Evolutionary conservation across 2,113 vertebrate genomes (phyloP).

Genomic region (Sardina pilchardus): DNA sequence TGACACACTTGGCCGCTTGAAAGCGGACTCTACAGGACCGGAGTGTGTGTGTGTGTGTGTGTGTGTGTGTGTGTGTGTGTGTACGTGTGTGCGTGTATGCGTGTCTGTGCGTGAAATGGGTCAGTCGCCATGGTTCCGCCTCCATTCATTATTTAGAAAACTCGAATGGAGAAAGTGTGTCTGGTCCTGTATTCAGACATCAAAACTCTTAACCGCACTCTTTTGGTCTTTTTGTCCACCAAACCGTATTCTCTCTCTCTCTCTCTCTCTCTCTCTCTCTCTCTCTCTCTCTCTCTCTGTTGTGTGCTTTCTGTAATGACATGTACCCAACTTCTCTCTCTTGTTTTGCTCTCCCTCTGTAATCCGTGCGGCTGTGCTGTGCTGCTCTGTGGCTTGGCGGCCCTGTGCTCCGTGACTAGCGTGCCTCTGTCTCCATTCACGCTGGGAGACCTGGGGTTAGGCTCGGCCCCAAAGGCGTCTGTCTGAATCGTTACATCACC

Average conservation of each 20-base stretch:
- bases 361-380: background rate
- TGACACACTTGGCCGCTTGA: slow-evolving; percentile 3
- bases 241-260: background rate
- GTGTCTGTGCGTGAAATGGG: background rate
- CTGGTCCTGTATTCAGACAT: too few relatives aligned
- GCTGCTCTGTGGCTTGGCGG: background rate
- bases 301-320: background rate
- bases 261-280: background rate
- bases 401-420: background rate
- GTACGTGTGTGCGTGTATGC: background rate
- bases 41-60: background rate
- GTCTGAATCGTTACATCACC: background rate
- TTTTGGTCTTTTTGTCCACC: too few relatives aligned
- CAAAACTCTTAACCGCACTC: too few relatives aligned
- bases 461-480: background rate
- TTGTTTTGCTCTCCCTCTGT: background rate
- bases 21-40: background rate
- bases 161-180: too few relatives aligned
- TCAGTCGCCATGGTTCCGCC: too few relatives aligned
- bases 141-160: too few relatives aligned
- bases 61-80: background rate
- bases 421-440: background rate
- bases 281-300: background rate
- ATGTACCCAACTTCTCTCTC: background rate
- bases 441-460: background rate